Percentiles rank a stretch among this genome's conserved stretches.
phyloP scores from a whole-genome alignment of 2,113 vertebrate species.

The Fulmarus glacialis region DNA sequence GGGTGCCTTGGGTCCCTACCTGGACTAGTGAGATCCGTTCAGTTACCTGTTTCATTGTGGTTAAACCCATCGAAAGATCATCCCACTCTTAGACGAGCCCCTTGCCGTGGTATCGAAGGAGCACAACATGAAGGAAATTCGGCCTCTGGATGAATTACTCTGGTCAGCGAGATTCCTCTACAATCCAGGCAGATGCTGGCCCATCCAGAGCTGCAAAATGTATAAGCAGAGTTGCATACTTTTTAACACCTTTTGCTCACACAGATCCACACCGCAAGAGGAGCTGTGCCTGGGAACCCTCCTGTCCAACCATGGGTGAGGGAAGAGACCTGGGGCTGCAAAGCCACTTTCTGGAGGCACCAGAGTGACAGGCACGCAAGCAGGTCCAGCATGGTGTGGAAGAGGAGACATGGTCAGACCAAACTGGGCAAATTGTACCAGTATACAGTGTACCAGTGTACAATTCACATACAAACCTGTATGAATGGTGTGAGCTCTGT shows the following conservation, averaged over 20 bases:
- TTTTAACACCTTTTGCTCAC: rapidly evolving
- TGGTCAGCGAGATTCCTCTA: not conserved
- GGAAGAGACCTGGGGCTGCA: not conserved
- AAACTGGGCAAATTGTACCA: no score
- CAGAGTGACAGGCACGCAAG: not conserved
- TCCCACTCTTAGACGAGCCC: not conserved
- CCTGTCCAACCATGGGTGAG: not conserved
- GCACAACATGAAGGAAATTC: not conserved
- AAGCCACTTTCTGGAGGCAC: not conserved
- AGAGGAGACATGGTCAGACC: not conserved
- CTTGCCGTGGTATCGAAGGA: not conserved
- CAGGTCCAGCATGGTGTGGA: not conserved
- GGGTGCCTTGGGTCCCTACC: not conserved
- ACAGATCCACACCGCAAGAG: not conserved
- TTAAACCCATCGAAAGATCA: not conserved
- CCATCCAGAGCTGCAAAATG: not conserved
- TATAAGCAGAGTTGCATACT: not conserved
- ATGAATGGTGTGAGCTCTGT: not conserved
- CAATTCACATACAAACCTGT: not conserved
- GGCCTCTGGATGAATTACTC: not conserved
- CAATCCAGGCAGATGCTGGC: not conserved
- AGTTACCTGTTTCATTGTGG: not conserved
- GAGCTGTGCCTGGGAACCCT: not conserved
- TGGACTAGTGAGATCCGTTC: not conserved
- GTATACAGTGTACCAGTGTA: no score